Base-by-base conservation (phyloP, 2,888 invertebrate species). In the Phanerotoma sp. region DNA sequence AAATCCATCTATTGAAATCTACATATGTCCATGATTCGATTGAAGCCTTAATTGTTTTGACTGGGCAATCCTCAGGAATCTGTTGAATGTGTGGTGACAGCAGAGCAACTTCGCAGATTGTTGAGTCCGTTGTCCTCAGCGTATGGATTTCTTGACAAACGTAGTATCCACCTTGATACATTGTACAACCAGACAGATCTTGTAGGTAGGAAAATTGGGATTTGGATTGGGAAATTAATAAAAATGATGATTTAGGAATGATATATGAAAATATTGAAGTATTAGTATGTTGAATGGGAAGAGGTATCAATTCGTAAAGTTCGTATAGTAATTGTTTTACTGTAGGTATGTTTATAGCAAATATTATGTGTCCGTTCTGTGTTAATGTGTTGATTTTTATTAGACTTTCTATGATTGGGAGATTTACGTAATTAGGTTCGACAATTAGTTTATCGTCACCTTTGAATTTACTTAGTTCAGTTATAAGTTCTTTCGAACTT, bases 1-100 rank as follows among this genome's bases (percentile, higher is more conserved):
- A 64, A 25, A 62, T 42, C 61, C 61, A 62, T 42, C 54, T 37
- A 35, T 62, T 62, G 11, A 16, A 10, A n/a, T 45, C 18, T 6
- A 55, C 9, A 37, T 55, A 50, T 2, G 18, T 32, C 55, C 45
- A 55, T 11, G 38, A 44, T 37, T 55, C 55, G 22, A 44, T 38
- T 7, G 11, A 16, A 13, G 55, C 55, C 28, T 32, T 45, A 20
- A 45, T 28, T 13, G 37, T 35, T 25, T 25, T 35, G 13, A 38
- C 37, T 18, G 18, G 10, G 22, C 55, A 55, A 22, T 32, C 25
- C 20, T 20, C 30, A 11, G 48, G 54, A 33, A 54, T 54, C 9
- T 21, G n/a, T 4, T 9, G 15, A 5, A 18, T 16, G 35, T 49
- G 48, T 21, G 40, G 22, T 3, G 32, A 33, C 11, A 54, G 15